Conservation (phyloP, 2,888 invertebrate species). For the Camponotus fellah region DNA sequence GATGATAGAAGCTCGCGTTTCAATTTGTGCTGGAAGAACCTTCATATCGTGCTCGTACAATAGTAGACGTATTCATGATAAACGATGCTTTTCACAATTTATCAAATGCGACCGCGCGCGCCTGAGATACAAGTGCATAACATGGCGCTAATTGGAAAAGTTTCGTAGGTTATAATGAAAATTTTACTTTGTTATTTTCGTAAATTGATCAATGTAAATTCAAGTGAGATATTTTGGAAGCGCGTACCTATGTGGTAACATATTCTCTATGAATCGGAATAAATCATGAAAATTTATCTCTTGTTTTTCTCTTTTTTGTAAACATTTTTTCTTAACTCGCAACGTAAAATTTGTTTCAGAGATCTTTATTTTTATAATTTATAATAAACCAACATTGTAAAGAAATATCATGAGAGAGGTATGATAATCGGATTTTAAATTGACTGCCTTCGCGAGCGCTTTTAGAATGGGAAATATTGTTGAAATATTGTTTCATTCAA, state of each 20-base stretch:
- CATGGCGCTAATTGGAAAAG: constrained; percentile 45
- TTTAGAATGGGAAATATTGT: not conserved
- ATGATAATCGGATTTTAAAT: not conserved
- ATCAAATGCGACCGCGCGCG: constrained; percentile 35
- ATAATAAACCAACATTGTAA: no score
- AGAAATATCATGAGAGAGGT: no score
- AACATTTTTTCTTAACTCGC: not conserved
- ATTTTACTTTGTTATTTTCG: constrained; percentile 28
- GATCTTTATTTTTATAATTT: constrained; percentile 2
- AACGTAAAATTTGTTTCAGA: not conserved
- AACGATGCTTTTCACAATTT: constrained; percentile 50
- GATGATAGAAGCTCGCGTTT: constrained; percentile 37
- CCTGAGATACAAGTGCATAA: constrained; percentile 37
- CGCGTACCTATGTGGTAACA: not conserved
- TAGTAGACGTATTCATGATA: constrained; percentile 43
- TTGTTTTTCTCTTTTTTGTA: not conserved
- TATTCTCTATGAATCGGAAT: not conserved
- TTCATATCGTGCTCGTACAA: constrained; percentile 33
- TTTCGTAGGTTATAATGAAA: constrained; percentile 34
- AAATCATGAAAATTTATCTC: constrained; percentile 3
- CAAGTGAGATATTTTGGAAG: not conserved
- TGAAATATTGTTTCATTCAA: not conserved
- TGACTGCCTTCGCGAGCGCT: not conserved
- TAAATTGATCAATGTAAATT: constrained; percentile 27
- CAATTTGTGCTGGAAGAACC: constrained; percentile 55